These are phyloP conservation scores for Apodemia zela DNA, from an alignment of 2,888 invertebrate species.

Conservation along the genomic window DNA sequence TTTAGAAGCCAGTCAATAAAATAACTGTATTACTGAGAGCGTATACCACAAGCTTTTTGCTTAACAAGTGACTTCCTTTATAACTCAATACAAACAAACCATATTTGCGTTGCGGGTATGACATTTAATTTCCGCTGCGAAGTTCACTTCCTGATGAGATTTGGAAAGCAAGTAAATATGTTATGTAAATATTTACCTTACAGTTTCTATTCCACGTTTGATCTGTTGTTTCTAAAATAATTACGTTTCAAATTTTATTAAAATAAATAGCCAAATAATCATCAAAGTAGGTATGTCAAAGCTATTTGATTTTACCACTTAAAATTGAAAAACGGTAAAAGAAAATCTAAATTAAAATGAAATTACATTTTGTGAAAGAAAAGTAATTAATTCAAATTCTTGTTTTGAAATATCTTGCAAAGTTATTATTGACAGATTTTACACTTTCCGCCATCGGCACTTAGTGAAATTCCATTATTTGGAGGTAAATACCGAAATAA, in stretches of 20 bases:
- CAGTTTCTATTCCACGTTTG: not conserved
- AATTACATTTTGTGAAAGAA: not conserved
- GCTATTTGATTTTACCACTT: not conserved
- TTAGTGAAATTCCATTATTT: too few relatives aligned
- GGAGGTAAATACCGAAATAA: too few relatives aligned
- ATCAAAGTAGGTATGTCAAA: not conserved
- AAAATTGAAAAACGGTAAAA: not conserved
- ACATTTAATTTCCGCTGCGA: slow-evolving; percentile 17
- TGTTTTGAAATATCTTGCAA: too few relatives aligned
- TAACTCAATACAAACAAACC: slow-evolving; percentile 13
- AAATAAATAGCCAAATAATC: not conserved
- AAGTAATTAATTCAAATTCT: too few relatives aligned
- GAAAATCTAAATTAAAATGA: not conserved
- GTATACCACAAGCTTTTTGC: slow-evolving; percentile 2
- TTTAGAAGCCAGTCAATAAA: not conserved
- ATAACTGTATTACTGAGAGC: not conserved
- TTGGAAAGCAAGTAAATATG: slow-evolving; percentile 8
- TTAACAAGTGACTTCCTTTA: slow-evolving; percentile 15
- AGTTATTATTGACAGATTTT: too few relatives aligned
- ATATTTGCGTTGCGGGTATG: slow-evolving; percentile 11
- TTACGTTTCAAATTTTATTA: not conserved
- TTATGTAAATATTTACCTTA: slow-evolving; percentile 1
- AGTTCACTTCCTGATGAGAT: slow-evolving; percentile 16
- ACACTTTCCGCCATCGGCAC: too few relatives aligned
- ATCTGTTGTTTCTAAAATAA: not conserved